Conservation (phyloP, 1,140 invertebrate genomes). For the Drosophila teissieri region DNA sequence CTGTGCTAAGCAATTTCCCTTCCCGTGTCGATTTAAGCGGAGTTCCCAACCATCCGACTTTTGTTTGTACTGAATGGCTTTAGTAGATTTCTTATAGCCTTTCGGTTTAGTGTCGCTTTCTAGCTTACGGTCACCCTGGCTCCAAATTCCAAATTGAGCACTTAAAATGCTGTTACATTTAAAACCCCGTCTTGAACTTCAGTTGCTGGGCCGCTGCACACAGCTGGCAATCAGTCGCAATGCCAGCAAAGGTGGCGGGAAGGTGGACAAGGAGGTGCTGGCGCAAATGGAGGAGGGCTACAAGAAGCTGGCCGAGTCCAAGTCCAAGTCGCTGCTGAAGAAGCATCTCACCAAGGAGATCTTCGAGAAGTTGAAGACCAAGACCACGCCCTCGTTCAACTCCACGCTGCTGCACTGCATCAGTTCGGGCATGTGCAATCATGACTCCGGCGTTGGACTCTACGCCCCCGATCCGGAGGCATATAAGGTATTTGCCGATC, state of each 20-base stretch:
- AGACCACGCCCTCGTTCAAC: constrained; percentile 92
- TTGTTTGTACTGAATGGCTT: not conserved
- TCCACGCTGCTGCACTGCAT: constrained; percentile 95
- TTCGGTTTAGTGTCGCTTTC: not conserved
- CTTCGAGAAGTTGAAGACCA: constrained; percentile 94
- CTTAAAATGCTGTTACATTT: constrained; percentile 17
- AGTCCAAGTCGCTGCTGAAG: constrained; percentile 97
- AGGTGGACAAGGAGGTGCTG: constrained; percentile 87
- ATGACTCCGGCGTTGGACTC: constrained; percentile 95
- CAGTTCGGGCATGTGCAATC: constrained; percentile 94
- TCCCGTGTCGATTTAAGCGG: too few relatives aligned
- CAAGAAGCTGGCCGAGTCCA: constrained; percentile 91
- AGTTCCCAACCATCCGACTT: not conserved
- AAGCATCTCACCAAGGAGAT: constrained; percentile 95
- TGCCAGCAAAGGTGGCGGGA: not conserved
- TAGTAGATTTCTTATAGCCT: not conserved
- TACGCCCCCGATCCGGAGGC: constrained; percentile 97
- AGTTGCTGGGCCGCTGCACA: not conserved
- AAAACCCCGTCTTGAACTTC: not conserved
- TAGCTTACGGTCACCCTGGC: not conserved
- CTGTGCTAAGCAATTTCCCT: not conserved
- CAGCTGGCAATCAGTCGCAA: not conserved
- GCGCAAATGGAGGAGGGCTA: constrained; percentile 95
- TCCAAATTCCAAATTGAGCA: not conserved
- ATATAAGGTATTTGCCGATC: constrained; percentile 93